phyloP scores from a whole-genome alignment of 1,140 invertebrate species.

The Achatina immaculata region DNA sequence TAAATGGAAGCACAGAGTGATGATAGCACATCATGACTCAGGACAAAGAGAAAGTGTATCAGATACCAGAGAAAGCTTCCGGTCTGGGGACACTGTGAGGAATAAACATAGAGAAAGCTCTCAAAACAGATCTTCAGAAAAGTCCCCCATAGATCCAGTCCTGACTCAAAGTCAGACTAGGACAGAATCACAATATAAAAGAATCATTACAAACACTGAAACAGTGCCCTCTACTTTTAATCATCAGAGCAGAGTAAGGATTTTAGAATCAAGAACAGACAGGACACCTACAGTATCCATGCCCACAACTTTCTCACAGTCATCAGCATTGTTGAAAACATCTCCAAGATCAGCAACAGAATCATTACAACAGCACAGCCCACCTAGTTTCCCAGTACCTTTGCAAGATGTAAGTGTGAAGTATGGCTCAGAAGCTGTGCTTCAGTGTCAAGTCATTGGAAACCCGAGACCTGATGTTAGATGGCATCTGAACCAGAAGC shows the following conservation, averaged over 20 bases:
- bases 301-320: not conserved
- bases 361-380: not conserved
- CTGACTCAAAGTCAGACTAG: too few species aligned
- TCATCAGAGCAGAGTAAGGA: not conserved
- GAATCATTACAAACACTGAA: not conserved
- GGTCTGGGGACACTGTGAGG: too few species aligned
- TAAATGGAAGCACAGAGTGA: too few species aligned
- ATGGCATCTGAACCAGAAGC: slow-evolving; percentile 61
- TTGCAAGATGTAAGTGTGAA: slow-evolving; percentile 69
- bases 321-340: not conserved
- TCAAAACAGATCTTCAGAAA: too few species aligned
- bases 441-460: slow-evolving; percentile 68
- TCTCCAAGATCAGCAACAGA: not conserved
- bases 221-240: not conserved
- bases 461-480: slow-evolving; percentile 58
- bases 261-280: not conserved
- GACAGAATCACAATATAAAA: not conserved
- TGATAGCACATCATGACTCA: too few species aligned
- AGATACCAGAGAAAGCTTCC: too few species aligned
- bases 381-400: slow-evolving; percentile 46
- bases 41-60: not conserved
- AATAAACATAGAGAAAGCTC: too few species aligned
- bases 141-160: too few species aligned
- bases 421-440: slow-evolving; percentile 63
- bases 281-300: not conserved